Evolutionary conservation across 2,888 invertebrate genomes (phyloP).

Genomic region (Archips xylosteana): DNA sequence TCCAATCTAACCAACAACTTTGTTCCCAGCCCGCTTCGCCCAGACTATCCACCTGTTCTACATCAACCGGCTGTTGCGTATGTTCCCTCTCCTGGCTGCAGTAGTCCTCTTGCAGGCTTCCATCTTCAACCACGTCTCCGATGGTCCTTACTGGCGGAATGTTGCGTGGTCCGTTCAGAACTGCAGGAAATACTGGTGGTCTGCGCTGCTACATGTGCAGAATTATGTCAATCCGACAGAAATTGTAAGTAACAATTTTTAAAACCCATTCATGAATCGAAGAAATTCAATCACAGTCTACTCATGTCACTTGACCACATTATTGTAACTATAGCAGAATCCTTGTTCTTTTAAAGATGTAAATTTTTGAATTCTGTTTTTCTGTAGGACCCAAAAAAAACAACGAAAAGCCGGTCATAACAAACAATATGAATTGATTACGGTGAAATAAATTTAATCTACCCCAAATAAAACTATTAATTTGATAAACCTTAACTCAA

Average conservation of each 20-base stretch:
- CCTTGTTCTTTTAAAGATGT: no score
- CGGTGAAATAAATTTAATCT: no score
- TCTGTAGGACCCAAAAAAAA: no score
- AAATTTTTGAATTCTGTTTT: no score
- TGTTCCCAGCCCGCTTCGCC: conserved; percentile 60
- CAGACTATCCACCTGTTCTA: conserved; percentile 60
- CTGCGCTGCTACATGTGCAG: conserved; percentile 76
- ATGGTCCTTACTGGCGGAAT: conserved; percentile 73
- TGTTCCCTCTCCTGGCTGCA: conserved; percentile 64
- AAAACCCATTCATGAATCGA: no score
- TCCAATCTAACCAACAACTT: not conserved
- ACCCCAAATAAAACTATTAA: no score
- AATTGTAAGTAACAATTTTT: conserved; percentile 51
- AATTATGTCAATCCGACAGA: conserved; percentile 70
- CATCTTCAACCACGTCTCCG: conserved; percentile 58
- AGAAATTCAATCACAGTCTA: no score
- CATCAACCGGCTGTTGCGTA: conserved; percentile 60
- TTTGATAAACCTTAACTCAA: no score
- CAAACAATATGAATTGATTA: no score
- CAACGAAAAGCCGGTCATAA: no score
- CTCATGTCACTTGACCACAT: no score
- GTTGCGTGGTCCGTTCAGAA: conserved; percentile 60
- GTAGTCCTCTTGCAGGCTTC: conserved; percentile 62
- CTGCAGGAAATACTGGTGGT: conserved; percentile 81
- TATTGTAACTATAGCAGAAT: no score